Evolutionary conservation across 2,888 invertebrate genomes (phyloP).

Genomic region (Pediacus dermestoides): DNA sequence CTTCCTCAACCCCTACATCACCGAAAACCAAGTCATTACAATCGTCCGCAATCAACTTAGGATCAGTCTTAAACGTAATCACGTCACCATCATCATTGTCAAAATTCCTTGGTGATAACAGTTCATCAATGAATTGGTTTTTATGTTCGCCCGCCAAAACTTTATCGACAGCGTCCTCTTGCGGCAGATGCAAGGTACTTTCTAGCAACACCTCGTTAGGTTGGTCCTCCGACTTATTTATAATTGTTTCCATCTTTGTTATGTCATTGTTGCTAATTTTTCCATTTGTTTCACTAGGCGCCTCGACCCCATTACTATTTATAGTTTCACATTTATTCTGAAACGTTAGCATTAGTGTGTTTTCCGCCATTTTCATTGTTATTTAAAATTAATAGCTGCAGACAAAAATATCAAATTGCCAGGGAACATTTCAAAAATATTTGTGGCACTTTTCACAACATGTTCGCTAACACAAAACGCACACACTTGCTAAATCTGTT

Average conservation of each 20-base stretch:
- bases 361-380: slow-evolving; percentile 38
- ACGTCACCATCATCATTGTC: slow-evolving; percentile 25
- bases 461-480: too few species aligned
- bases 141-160: slow-evolving; percentile 44
- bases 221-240: slow-evolving; percentile 26
- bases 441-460: too few species aligned
- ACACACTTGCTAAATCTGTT: neutral
- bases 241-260: slow-evolving; percentile 20
- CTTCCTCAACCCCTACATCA: slow-evolving; percentile 19
- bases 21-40: slow-evolving; percentile 23
- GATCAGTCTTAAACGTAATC: slow-evolving; percentile 27
- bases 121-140: slow-evolving; percentile 32
- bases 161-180: slow-evolving; percentile 42
- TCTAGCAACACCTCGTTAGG: slow-evolving; percentile 11
- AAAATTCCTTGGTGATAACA: slow-evolving; percentile 19
- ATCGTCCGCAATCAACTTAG: slow-evolving; percentile 18
- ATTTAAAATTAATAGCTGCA: too few species aligned
- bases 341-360: slow-evolving; percentile 31
- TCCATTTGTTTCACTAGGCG: slow-evolving; percentile 15
- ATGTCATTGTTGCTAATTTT: slow-evolving; percentile 27
- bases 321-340: slow-evolving; percentile 34
- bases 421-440: too few species aligned
- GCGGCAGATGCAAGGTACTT: slow-evolving; percentile 32
- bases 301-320: slow-evolving; percentile 36
- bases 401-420: too few species aligned